These are phyloP conservation scores for Papilio glaucus DNA, from an alignment of 1,140 invertebrate genomes.

Conservation along the genomic window DNA sequence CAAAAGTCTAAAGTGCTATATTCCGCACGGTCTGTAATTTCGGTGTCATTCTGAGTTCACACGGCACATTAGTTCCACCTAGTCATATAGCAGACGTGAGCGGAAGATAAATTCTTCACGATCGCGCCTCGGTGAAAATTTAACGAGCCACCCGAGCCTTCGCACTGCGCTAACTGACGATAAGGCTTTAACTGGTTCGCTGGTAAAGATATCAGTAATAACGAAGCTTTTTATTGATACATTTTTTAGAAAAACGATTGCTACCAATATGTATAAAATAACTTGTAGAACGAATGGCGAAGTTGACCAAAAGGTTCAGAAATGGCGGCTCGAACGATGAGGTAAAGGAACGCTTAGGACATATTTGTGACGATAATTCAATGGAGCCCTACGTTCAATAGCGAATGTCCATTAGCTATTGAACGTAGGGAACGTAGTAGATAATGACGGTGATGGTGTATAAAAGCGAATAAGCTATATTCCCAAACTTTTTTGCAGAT, in stretches of 20 bases:
- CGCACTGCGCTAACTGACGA: conserved; percentile 55
- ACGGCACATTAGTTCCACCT: conserved; percentile 35
- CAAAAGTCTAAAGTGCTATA: neutral
- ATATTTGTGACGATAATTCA: too few species aligned
- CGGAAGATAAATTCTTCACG: conserved; percentile 47
- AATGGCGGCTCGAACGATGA: too few species aligned
- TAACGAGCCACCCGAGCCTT: conserved; percentile 53
- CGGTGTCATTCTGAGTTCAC: conserved; percentile 14
- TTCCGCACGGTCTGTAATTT: neutral
- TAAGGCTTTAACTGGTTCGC: conserved; percentile 68
- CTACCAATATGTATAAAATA: neutral
- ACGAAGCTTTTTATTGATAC: neutral
- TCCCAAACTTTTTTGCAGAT: too few species aligned
- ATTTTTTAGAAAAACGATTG: neutral
- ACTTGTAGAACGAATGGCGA: neutral
- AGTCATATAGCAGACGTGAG: conserved; percentile 42
- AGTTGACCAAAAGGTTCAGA: too few species aligned
- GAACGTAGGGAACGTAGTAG: too few species aligned
- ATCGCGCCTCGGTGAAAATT: conserved; percentile 56
- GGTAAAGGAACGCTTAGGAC: too few species aligned
- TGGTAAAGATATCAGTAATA: conserved; percentile 60
- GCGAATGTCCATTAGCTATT: too few species aligned
- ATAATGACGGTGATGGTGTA: too few species aligned
- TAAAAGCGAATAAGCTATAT: too few species aligned
- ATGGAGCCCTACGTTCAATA: too few species aligned